These are phyloP conservation scores for Empidonax traillii DNA, from an alignment of 2,113 vertebrate genomes.

Conservation along the genomic window DNA sequence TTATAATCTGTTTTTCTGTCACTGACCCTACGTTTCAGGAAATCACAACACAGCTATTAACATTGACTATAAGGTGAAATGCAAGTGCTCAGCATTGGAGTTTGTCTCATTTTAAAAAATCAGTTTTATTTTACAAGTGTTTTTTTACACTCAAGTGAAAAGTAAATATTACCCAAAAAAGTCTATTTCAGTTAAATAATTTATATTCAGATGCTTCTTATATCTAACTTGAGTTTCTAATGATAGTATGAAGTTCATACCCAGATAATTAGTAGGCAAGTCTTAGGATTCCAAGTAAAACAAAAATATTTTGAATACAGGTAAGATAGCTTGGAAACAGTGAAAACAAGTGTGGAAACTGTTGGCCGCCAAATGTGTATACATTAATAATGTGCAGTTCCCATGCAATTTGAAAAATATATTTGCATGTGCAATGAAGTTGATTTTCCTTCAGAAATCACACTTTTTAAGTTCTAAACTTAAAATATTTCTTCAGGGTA, in stretches of 20 bases:
- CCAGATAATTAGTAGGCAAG: background rate
- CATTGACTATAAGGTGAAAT: conserved; percentile 40
- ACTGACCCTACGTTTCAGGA: conserved; percentile 37
- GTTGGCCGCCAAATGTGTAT: background rate
- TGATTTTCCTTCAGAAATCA: background rate
- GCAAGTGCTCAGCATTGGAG: background rate
- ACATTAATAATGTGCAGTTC: background rate
- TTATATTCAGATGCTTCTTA: background rate
- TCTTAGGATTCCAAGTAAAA: background rate
- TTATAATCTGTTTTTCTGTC: conserved; percentile 31
- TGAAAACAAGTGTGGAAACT: too few species aligned
- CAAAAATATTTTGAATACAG: background rate
- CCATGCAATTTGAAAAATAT: background rate
- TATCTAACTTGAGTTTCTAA: background rate
- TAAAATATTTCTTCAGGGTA: background rate
- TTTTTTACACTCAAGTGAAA: background rate
- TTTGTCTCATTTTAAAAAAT: background rate
- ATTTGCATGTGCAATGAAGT: background rate
- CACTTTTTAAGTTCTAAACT: background rate
- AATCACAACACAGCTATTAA: conserved; percentile 42
- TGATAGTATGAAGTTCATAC: background rate
- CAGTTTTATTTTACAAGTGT: background rate
- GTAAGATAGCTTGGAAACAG: background rate
- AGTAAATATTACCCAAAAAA: background rate
- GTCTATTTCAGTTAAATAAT: background rate